Percentiles rank a stretch among this genome's conserved stretches.
phyloP scores from a whole-genome alignment of 2,113 vertebrate species.

The Synchiropus splendidus region DNA sequence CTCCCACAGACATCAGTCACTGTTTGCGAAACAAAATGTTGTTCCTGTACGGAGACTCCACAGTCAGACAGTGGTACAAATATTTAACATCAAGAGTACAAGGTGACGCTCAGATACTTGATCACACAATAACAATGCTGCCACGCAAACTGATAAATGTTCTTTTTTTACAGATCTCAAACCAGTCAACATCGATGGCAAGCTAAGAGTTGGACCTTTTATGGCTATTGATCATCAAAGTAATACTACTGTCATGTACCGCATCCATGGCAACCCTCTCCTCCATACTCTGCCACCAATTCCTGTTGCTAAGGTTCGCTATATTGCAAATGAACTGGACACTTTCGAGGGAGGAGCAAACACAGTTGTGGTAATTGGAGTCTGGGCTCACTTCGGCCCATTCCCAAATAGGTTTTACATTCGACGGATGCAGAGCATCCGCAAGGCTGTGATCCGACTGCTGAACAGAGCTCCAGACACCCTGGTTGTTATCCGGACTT shows the following conservation, averaged over 20 bases:
- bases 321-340: too few relatives aligned
- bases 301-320: too few relatives aligned
- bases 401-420: conserved; percentile 88
- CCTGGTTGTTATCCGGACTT: conserved; percentile 74
- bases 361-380: conserved; percentile 77
- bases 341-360: too few relatives aligned
- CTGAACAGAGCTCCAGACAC: conserved; percentile 84
- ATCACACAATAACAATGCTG: too few relatives aligned
- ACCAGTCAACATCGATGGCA: conserved; percentile 51
- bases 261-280: conserved; percentile 55
- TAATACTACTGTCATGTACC: too few relatives aligned
- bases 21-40: conserved; percentile 70
- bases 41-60: too few relatives aligned
- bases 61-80: too few relatives aligned
- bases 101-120: conserved; percentile 76
- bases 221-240: too few relatives aligned
- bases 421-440: conserved; percentile 81
- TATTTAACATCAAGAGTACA: conserved; percentile 58
- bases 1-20: conserved; percentile 15
- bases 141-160: too few relatives aligned
- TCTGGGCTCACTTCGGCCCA: conserved; percentile 96
- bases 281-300: conserved; percentile 63
- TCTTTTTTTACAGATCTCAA: too few relatives aligned
- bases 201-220: conserved; percentile 65
- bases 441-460: conserved; percentile 75